Base-by-base conservation (phyloP, 2,797 vertebrate genomes). In the Pseudochirops cupreus region DNA sequence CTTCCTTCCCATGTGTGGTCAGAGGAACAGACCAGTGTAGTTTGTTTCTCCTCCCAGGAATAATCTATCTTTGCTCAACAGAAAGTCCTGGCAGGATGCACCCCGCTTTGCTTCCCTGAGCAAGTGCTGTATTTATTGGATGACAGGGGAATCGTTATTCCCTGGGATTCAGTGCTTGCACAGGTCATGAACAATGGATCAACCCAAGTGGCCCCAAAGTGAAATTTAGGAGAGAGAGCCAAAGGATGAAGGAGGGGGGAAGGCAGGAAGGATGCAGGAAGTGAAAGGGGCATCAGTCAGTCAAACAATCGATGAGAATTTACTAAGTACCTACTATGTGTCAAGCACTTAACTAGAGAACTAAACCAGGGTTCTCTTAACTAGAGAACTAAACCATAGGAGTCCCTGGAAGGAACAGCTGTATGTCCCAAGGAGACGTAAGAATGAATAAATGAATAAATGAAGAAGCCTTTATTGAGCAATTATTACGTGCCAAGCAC, bases 141-240 rank as follows among this genome's bases (percentile, higher is more conserved):
- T 82, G 74, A 46, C 74, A 82, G 74, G 21, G 12, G 39, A 82
- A 82, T 82, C 74, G 2, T 82, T 46, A 46, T 7, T 82, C 74
- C 39, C 39, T 9, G 21, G 39, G n/a, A 46, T 46, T 46, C 39
- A 46, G 74, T 46, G 9, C 39, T 82, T 82, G 26, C 39, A 10
- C 21, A 46, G 21, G 74, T 46, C 74, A 82, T 24, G 74, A 82
- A 46, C 21, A 82, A 46, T 82, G 74, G 39, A 46, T 26, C 74
- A 46, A 4, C 10, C 39, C 74, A 87, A 28, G 74, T 46, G 39
- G 46, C 74, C 21, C 74, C 74, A 50, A 46, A 28, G 39, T 94
- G 93, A 91, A 57, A 92, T 82, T 95, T 29, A n/a, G 67, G 53
- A 94, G 90, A 91, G 59, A 93, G 58, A 82, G 7, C 46, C 2